Evolutionary conservation across 2,888 invertebrate species (phyloP), one percentile per base, ranked within the genome.

Genomic region (Hedya salicella): DNA sequence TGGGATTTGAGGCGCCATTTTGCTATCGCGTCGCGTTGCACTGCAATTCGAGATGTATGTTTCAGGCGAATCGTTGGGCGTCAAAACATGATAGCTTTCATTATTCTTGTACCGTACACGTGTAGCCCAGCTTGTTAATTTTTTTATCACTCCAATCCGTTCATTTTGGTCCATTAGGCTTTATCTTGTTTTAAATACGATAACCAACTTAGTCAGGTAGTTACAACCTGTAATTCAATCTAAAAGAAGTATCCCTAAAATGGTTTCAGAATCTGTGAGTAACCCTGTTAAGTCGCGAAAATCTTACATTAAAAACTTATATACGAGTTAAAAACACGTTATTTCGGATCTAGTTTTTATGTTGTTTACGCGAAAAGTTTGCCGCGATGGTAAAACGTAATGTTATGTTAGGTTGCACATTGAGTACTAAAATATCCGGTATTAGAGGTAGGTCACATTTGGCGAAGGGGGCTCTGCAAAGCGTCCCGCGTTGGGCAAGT

Each of bases 1-100:
- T 79, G 78, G 76, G 78, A 75, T 75, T 75, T 64, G 69, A 63
- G 73, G 69, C 72, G 76, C 76, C 78, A 73, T 77, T 80, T 76
- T 75, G 75, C 69, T 76, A 73, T 76, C 75, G 59, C 44, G 50
- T 57, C 44, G 50, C 46, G 50, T 67, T 54, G 70, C 71, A 69
- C 39, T 73, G 71, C 71, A 73, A 73, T 63, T 70, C 42, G 69
- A 75, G 71, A 68, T 69, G 70, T 67, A 66, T 69, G 71, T 69
- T 67, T 67, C 69, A 56, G 67, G 66, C 62, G 70, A 70, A 68
- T 69, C 67, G 59, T 49, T 52, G 48, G 21, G 65, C 44, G 40
- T 69, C 61, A 64, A 67, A 64, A 44, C 57, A 48, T 67, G 65
- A 57, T 63, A 62, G 44, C 59, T 54, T 62, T 66, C 62, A 30